Evolutionary conservation across 2,888 invertebrate species (phyloP), one percentile per base, ranked within the genome.

Genomic region (Erannis defoliaria): DNA sequence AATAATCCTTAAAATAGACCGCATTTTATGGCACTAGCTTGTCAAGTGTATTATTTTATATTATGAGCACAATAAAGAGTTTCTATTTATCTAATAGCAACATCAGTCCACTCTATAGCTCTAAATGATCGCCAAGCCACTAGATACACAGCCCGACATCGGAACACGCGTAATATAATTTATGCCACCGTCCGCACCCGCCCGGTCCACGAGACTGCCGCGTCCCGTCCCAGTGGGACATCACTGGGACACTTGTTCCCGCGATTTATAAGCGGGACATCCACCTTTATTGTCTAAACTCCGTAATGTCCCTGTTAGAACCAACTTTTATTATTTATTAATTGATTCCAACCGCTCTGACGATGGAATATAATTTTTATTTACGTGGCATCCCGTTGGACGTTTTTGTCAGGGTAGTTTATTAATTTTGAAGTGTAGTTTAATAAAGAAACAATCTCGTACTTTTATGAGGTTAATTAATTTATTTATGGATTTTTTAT

Each of bases 291-390:
- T 80, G 80, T 80, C 74, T 81, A 72, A 70, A 67, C 63, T 59
- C 70, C 68, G 70, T 81, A 80, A 79, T 80, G 76, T 73, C 74
- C 77, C 71, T 73, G 75, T 76, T 76, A 78, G 67, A 70, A 71
- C 73, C 73, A 72, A 75, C 75, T 78, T 85, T 85, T 85, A 86
- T 85, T 84, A 85, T 85, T 85, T 85, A 85, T 85, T 85, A 86
- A 86, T 85, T 84, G 84, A 83, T 82, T 78, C 71, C 70, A 75
- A 78, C 77, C 64, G 60, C 63, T 55, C 55, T 71, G 75, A 76
- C 73, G 72, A 75, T 77, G 73, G 72, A 75, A 80, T 75, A 73
- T 73, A 69, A 75, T 75, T 70, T 74, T 70, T 58, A 62, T 64
- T 67, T 61, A 62, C 55, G 46, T 66, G 60, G 56, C 56, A 40